Conservation (phyloP, 2,888 invertebrate genomes). For the Chrysomela aeneicollis region DNA sequence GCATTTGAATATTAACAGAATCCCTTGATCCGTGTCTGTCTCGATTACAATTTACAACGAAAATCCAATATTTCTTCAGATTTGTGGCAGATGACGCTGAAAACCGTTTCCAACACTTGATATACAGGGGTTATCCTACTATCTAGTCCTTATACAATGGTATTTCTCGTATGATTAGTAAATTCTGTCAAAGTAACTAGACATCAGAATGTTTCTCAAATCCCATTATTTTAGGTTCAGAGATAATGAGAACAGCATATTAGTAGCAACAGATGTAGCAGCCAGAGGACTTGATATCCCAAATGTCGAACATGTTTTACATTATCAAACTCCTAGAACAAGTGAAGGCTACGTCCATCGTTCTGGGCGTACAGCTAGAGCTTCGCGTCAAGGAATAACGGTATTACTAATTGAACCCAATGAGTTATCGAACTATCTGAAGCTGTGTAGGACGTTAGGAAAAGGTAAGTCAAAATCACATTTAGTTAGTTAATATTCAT, state of each 20-base stretch:
- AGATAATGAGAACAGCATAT: slow-evolving; percentile 73
- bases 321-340: slow-evolving; percentile 94
- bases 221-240: slow-evolving; percentile 67
- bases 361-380: slow-evolving; percentile 95
- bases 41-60: too few species aligned
- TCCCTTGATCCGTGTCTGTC: too few species aligned
- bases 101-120: too few species aligned
- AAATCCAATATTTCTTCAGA: too few species aligned
- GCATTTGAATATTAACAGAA: too few species aligned
- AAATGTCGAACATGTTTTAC: slow-evolving; percentile 91
- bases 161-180: not conserved
- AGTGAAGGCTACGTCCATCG: slow-evolving; percentile 97
- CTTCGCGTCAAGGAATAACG: slow-evolving; percentile 86
- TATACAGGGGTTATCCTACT: too few species aligned
- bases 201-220: not conserved
- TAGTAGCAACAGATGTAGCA: slow-evolving; percentile 97
- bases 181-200: not conserved
- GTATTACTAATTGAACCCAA: slow-evolving; percentile 90
- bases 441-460: slow-evolving; percentile 83
- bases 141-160: too few species aligned
- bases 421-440: slow-evolving; percentile 81
- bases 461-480: slow-evolving; percentile 69
- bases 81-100: too few species aligned
- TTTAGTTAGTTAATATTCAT: not conserved
- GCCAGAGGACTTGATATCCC: slow-evolving; percentile 97